Evolutionary conservation across 2,797 vertebrate species (phyloP).

Genomic region (Sebastes taczanowskii): DNA sequence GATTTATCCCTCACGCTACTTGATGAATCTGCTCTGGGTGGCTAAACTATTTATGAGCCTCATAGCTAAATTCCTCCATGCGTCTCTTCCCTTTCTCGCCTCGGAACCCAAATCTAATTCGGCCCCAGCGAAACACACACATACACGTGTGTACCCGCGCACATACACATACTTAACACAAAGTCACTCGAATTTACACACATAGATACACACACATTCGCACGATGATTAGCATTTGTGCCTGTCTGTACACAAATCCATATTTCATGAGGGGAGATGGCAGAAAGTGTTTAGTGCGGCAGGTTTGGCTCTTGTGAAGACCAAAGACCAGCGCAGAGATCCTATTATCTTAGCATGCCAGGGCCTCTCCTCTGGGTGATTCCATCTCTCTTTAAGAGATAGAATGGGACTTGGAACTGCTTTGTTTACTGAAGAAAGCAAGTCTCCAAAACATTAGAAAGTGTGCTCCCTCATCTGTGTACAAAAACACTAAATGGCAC

Average conservation of each 20-base stretch:
- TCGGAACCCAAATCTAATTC: constrained; percentile 79
- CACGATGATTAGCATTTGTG: constrained; percentile 72
- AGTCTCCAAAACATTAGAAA: constrained; percentile 43
- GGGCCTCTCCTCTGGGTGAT: constrained; percentile 56
- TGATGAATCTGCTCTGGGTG: constrained; percentile 83
- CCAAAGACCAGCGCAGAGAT: constrained; percentile 56
- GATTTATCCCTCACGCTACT: constrained; percentile 79
- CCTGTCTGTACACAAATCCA: constrained; percentile 74
- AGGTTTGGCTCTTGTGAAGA: constrained; percentile 67
- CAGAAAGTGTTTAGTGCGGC: constrained; percentile 63
- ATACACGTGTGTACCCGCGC: constrained; percentile 38
- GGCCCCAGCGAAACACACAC: constrained; percentile 61
- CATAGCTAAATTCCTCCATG: constrained; percentile 79
- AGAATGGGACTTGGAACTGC: constrained; percentile 22
- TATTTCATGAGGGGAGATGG: constrained; percentile 70
- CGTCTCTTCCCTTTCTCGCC: constrained; percentile 75
- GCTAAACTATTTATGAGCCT: constrained; percentile 84
- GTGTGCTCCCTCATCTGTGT: constrained; percentile 47
- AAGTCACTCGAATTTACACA: constrained; percentile 47
- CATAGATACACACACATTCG: constrained; percentile 3
- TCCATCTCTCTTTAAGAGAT: constrained; percentile 52
- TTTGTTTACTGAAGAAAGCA: constrained; percentile 59
- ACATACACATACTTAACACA: constrained; percentile 56
- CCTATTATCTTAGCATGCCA: constrained; percentile 57
- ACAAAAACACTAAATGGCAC: constrained; percentile 51